phyloP scores from a whole-genome alignment of 2,888 invertebrate genomes.

The Thecophora atra region DNA sequence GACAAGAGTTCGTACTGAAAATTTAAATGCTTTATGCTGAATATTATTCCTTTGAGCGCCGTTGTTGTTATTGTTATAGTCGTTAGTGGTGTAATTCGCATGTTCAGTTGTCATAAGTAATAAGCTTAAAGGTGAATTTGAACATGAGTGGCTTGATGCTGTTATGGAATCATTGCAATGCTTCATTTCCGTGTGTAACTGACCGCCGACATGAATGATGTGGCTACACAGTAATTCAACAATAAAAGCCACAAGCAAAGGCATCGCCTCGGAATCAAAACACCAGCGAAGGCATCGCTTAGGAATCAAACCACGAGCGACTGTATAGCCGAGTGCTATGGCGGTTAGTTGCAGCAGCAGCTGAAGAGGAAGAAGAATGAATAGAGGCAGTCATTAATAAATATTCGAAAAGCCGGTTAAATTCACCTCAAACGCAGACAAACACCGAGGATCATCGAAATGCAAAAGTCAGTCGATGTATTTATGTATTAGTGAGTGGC shows the following conservation, averaged over 20 bases:
- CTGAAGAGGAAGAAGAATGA: too few species aligned
- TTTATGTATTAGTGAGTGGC: background rate
- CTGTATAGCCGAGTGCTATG: too few species aligned
- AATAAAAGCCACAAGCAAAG: background rate
- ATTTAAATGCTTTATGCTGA: conserved; percentile 34
- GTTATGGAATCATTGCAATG: too few species aligned
- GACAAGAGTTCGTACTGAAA: conserved; percentile 54
- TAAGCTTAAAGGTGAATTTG: background rate
- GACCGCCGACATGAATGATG: conserved; percentile 25
- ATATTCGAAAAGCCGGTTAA: conserved; percentile 32
- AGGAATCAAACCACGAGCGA: too few species aligned
- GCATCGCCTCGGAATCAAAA: too few species aligned
- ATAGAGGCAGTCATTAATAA: conserved; percentile 3
- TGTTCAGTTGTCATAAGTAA: background rate
- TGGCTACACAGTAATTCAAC: conserved; percentile 34
- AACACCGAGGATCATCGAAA: background rate
- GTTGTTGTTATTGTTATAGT: conserved; percentile 7
- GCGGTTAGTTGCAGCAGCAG: too few species aligned
- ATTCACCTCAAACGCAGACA: background rate
- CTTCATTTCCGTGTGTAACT: too few species aligned
- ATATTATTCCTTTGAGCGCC: conserved; percentile 9
- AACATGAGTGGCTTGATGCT: too few species aligned
- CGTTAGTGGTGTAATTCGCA: background rate
- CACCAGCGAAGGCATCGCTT: background rate
- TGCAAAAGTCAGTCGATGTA: background rate